Base-by-base conservation (phyloP, 2,113 vertebrate species). In the Hydrochoerus hydrochaeris region DNA sequence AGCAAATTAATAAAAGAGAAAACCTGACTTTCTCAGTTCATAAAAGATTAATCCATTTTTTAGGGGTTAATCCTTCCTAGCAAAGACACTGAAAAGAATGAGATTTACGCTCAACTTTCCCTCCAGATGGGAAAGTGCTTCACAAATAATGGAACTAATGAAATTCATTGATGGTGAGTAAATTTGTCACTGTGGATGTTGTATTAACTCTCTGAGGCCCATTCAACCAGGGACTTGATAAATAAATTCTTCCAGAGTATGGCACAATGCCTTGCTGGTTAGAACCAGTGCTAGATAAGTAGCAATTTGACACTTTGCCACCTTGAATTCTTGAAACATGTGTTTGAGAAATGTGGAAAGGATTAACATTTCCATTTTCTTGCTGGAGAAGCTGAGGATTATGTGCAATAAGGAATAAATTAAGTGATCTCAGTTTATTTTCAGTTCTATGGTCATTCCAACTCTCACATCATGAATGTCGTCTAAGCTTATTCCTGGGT, bases 181-280 rank as follows among this genome's bases (percentile, higher is more conserved):
- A 96, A 97, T 96, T 97, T 95, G 94, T 97, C 97, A 97, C 94
- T 0, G 0, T 75, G 41, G 95, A 91, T 88, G 94, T 82, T 90
- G 54, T 82, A 93, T 91, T 96, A 97, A 97, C 91, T 98, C 94
- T 96, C 95, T 91, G 92, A 90, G 90, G 69, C 92, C 95, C 94
- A 84, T 92, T 95, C 92, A 92, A 80, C 38, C 85, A 88, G 82
- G 78, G 44, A 94, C 92, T 93, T 90, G 63, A 92, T 95, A 96
- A 94, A 97, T 96, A 95, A 95, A 75, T 28, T 83, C 95, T 95
- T 95, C 85, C 65, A 86, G 81, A 38, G 41, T 77, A 60, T 26
- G 13, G 5, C 24, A 41, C 3, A 57, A 96, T 67, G 60, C 26
- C 52, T 73, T n/a, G 28, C 69, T 95, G 52, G 52, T 93, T 92